A percentile compares a stretch with the other conserved stretches of the same genome.
Conservation (phyloP, 30 jellyfish, hydroid and myxozoan genomes). For the Calvadosia cruxmelitensis region DNA sequence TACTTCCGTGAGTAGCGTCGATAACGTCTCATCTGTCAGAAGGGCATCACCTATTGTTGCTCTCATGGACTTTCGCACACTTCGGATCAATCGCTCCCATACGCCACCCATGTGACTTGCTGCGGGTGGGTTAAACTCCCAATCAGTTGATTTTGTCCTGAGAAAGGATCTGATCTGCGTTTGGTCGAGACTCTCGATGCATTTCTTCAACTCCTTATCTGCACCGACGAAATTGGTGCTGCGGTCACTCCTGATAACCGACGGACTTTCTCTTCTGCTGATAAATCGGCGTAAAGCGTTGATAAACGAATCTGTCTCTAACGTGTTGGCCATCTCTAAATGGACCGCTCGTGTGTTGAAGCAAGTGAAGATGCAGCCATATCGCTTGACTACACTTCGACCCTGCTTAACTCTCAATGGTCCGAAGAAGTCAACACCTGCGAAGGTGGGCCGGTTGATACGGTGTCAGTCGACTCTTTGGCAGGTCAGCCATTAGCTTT, state of each 20-base stretch:
- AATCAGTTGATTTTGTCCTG: constrained; percentile 8
- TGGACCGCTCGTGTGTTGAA: constrained; percentile 27
- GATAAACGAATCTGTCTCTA: constrained; percentile 22
- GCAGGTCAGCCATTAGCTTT: constrained; percentile 50
- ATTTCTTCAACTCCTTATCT: constrained; percentile 24
- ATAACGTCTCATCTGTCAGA: constrained; percentile 43
- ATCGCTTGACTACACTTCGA: constrained; percentile 17
- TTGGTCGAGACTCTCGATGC: constrained; percentile 13
- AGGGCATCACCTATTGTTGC: no score
- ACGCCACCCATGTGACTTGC: constrained; percentile 37
- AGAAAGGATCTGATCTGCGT: constrained; percentile 8
- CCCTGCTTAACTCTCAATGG: constrained; percentile 16
- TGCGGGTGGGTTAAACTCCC: constrained; percentile 27
- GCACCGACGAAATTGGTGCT: constrained; percentile 30
- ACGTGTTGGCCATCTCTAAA: constrained; percentile 11
- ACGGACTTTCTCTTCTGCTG: constrained; percentile 1
- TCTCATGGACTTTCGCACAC: no score
- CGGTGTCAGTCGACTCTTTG: constrained; percentile 38
- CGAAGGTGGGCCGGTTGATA: constrained; percentile 49
- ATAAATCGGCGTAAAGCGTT: constrained; percentile 8
- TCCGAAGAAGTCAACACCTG: constrained; percentile 35
- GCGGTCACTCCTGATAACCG: constrained; percentile 8
- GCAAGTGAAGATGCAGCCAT: constrained; percentile 29
- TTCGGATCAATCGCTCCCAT: constrained; percentile 17
- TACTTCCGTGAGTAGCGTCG: constrained; percentile 35